Percentiles rank a stretch among this genome's conserved stretches.
Evolutionary conservation across 2,113 vertebrate genomes (phyloP).

Genomic region (Melozone crissalis): DNA sequence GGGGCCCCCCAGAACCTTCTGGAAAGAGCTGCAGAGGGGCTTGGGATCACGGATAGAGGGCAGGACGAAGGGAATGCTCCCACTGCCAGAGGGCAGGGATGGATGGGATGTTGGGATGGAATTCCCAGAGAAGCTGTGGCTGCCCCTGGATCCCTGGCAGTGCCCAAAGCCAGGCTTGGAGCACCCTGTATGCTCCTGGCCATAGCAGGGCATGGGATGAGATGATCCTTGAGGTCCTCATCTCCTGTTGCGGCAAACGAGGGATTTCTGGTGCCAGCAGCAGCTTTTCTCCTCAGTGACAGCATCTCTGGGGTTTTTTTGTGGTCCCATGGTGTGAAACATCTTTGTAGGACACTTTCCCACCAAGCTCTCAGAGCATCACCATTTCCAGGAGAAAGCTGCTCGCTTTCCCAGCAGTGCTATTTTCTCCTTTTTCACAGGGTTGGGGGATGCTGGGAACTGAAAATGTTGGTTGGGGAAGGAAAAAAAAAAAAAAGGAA

Average conservation of each 20-base stretch:
- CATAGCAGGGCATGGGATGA: neutral
- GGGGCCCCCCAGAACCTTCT: neutral
- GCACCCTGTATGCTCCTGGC: neutral
- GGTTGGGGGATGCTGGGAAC: neutral
- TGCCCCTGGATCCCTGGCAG: neutral
- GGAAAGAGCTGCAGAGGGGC: neutral
- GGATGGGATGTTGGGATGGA: neutral
- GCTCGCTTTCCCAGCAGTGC: constrained; percentile 13
- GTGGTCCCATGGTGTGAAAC: neutral
- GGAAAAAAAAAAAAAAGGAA: neutral
- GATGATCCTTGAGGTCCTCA: neutral
- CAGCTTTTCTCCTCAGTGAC: neutral
- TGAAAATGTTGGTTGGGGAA: neutral
- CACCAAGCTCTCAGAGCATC: constrained; percentile 29
- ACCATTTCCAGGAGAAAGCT: constrained; percentile 69
- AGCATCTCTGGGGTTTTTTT: neutral
- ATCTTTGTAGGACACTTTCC: constrained; percentile 30
- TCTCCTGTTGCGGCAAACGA: neutral
- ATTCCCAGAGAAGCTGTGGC: neutral
- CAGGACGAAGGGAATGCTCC: neutral
- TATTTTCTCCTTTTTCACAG: constrained; percentile 18
- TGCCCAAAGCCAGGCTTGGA: neutral
- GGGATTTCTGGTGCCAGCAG: neutral
- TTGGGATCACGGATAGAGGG: neutral
- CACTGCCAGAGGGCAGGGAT: neutral